Base-by-base conservation (phyloP, 2,888 invertebrate species). In the Drosophila vallismaia region DNA sequence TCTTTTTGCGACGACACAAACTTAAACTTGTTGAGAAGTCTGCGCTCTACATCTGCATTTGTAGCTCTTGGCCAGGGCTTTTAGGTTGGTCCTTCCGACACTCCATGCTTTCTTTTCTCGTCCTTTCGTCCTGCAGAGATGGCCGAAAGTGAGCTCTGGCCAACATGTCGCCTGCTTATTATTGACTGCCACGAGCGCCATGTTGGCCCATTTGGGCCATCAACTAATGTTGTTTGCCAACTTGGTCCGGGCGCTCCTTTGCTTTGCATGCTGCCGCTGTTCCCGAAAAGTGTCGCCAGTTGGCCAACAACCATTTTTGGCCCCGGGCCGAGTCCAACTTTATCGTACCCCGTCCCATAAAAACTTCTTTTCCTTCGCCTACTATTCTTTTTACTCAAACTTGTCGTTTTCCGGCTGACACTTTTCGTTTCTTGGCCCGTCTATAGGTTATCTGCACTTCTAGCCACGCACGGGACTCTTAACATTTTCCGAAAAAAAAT, bases 101-200 rank as follows among this genome's bases (percentile, higher is more conserved):
- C 19, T 12, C 29, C 44, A 31, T 42, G 10, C n/a, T 24, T 26
- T 49, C 38, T 55, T 29, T 28, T 31, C 28, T 48, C 19, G 19
- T 19, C 31, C 46, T 48, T 36, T 36, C 36, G 36, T 12, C 5
- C 36, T 5, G 36, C 6, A 24, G 60, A 33, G 60, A 59, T 69
- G 67, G 66, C 71, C 64, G 51, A 72, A 74, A 77, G 78, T 76
- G 81, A 76, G 68, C 79, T 79, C 74, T 72, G 74, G 79, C 79
- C 84, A 87, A 84, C 84, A 84, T 84, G 84, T 85, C 88, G 88
- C 80, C 87, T 87, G 77, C 86, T 85, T 87, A 87, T 87, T 87
- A 87, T 87, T 82, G 87, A 87, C 87, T 84, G 85, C 85, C 85
- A 85, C 66, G 50, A 85, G 85, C 81, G 81, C 69, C 81, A 81